Base-by-base conservation (phyloP, 2,888 invertebrate genomes). In the Hirtodrosophila duncani region DNA sequence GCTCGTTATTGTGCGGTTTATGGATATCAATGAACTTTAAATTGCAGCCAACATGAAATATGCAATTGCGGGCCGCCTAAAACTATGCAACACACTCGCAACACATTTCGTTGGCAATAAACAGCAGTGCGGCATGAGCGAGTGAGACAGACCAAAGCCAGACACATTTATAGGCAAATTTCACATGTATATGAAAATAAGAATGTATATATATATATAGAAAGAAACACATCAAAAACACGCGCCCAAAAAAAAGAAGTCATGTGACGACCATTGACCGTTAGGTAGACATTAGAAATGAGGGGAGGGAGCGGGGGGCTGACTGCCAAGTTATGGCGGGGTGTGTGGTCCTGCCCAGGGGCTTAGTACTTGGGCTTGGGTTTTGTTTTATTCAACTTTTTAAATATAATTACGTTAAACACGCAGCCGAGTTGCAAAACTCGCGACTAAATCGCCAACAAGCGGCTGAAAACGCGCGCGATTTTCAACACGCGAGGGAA, bases 401-500 rank as follows among this genome's bases (percentile, higher is more conserved):
- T 70, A 74, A 78, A 78, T 66, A 74, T 83, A 83, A 84, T 83
- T 83, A 83, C 84, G 68, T 56, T 66, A 63, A 81, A 75, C 83
- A 83, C 83, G 83, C 82, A 81, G 63, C 59, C 57, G 48, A 33
- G 55, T 56, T 38, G 55, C 42, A 42, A 55, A 42, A 52, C 44
- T 50, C 30, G 68, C 58, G 63, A 64, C 64, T 74, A 67, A 77
- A 65, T 68, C 68, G 69, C 69, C 62, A 75, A 67, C 67, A 66
- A 64, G 72, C 77, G 56, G 48, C 45, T 42, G 55, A 65, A 63
- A 67, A 56, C 61, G 61, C 63, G 64, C 46, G 56, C 60, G 60
- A 27, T 57, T 49, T 42, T n/a, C n/a, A 50, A 50, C 70, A 67
- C 71, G 79, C 77, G 51, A 79, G 29, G 33, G 23, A 39, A 14